Evolutionary conservation across 1,140 invertebrate genomes (phyloP), one percentile per base, ranked within the genome.

Genomic region (Andricus grossulariae): DNA sequence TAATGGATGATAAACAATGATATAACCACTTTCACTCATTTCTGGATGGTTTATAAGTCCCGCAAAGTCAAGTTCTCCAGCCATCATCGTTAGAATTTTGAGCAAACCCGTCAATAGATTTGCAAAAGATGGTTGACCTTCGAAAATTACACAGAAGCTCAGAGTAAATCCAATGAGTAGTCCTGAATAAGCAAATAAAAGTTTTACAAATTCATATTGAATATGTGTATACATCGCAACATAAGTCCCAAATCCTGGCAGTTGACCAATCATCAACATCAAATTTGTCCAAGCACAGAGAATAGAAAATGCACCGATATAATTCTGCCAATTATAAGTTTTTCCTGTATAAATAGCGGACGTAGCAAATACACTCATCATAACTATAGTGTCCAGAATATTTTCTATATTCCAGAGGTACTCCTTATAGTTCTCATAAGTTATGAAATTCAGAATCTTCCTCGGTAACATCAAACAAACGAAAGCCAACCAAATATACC

Each of bases 11-110:
- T 91, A 90, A 57, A 91, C 83, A 15, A 89, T 80, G 39, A 90
- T 90, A 0, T 87, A 86, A 0, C 84, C 86, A 39, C 89, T 86
- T 5, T 73, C 66, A 0, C 79, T 51, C 0, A 87, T 55, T 18
- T 88, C 88, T 11, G 92, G 88, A 60, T 93, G 92, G 66, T 93
- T 93, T 18, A 93, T 92, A 5, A 94, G 84, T 52, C 93, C 92
- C 77, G 94, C 93, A 75, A 94, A 93, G 81, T 95, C 94, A 8
- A 95, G 80, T 80, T 95, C 94, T 0, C 94, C 94, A 1, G 94
- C 93, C 94, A 95, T 95, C 93, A 95, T 94, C 0, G 94, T 93
- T 12, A 95, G 80, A 0, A 94, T 93, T 85, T 94, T 94, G 15
- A 94, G 93, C 12, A 94, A 90, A 0, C 92, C 92, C 76, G 92